Conservation (phyloP, 2,888 invertebrate genomes). For the Apamea sordens region DNA sequence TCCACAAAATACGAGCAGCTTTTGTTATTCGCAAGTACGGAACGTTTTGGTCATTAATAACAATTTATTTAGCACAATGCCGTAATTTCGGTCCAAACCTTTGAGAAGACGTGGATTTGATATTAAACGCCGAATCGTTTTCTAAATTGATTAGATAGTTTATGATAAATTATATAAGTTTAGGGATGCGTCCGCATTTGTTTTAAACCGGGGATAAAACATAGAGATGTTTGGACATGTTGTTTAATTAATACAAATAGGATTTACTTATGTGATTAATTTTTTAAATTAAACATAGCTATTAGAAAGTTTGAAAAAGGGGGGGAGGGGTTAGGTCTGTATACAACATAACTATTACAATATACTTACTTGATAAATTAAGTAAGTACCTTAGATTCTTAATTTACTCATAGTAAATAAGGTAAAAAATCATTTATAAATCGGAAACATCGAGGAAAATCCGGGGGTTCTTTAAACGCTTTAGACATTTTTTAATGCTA, state of each 20-base stretch:
- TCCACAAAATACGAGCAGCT: slow-evolving; percentile 82
- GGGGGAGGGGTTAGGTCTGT: neutral
- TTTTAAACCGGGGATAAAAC: slow-evolving; percentile 42
- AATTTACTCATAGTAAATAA: neutral
- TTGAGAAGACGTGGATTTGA: slow-evolving; percentile 87
- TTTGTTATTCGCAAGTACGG: slow-evolving; percentile 83
- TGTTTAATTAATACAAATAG: slow-evolving; percentile 44
- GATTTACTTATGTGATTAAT: slow-evolving; percentile 15
- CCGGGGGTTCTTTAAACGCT: neutral
- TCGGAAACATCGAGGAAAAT: neutral
- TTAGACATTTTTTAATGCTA: slow-evolving; percentile 12
- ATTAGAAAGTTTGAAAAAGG: slow-evolving; percentile 3
- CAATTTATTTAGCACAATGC: slow-evolving; percentile 89
- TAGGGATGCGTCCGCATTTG: slow-evolving; percentile 61
- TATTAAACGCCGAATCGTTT: slow-evolving; percentile 85
- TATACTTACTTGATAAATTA: neutral
- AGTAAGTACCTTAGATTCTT: neutral
- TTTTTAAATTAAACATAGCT: neutral
- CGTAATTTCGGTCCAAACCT: slow-evolving; percentile 86
- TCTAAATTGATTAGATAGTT: slow-evolving; percentile 89
- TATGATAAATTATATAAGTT: slow-evolving; percentile 84
- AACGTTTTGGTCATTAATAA: slow-evolving; percentile 89
- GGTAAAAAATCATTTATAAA: neutral
- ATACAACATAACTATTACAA: neutral
- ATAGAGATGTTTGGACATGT: slow-evolving; percentile 45